A percentile compares a stretch with the other conserved stretches of the same genome.
These are phyloP conservation scores for Halesus radiatus DNA, from an alignment of 1,140 invertebrate species.

Conservation along the genomic window DNA sequence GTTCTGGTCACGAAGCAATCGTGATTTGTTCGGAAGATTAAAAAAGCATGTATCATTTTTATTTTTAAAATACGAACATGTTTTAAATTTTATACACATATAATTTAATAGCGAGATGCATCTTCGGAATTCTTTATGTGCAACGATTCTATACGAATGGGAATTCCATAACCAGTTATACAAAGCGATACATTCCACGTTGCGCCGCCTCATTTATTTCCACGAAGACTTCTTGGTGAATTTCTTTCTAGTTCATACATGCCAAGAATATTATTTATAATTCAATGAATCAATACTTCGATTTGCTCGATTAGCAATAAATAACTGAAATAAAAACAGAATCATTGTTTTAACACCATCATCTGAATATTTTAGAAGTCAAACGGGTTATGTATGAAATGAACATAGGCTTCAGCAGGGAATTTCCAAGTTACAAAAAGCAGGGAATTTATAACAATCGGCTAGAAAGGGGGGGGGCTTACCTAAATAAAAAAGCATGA, in stretches of 20 bases:
- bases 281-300: no score
- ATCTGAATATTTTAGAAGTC: no score
- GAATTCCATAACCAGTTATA: conserved; percentile 34
- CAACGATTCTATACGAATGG: conserved; percentile 8
- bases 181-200: conserved; percentile 17
- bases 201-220: background rate
- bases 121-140: conserved; percentile 21
- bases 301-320: no score
- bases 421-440: no score
- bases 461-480: no score
- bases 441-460: no score
- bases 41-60: background rate
- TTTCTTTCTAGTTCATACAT: background rate
- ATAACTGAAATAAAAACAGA: no score
- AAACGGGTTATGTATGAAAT: no score
- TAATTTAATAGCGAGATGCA: conserved; percentile 15
- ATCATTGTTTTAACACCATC: no score
- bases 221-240: conserved; percentile 1
- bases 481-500: no score
- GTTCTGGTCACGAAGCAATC: conserved; percentile 19
- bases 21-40: background rate
- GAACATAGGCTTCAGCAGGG: no score
- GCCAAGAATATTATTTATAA: background rate
- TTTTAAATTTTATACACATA: background rate
- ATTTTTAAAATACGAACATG: background rate